Percentiles rank a stretch among this genome's conserved stretches.
These are phyloP conservation scores for Sebastes umbrosus DNA, from an alignment of 2,797 vertebrate species.

Conservation along the genomic window DNA sequence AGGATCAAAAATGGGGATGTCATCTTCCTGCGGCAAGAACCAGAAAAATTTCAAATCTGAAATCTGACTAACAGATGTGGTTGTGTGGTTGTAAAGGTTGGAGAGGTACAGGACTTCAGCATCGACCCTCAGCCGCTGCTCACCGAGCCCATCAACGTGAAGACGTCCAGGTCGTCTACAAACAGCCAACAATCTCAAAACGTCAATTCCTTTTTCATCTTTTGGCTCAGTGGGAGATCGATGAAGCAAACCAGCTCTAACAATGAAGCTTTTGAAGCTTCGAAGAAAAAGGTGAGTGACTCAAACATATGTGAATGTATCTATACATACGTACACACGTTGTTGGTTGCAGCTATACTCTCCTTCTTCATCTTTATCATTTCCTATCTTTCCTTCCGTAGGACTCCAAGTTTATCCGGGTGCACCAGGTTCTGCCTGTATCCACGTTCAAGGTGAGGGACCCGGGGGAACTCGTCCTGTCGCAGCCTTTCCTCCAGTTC, in stretches of 20 bases:
- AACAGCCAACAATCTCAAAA: rapidly evolving
- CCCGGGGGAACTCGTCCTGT: constrained; percentile 82
- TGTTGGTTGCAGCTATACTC: not conserved
- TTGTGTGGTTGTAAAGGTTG: constrained; percentile 77
- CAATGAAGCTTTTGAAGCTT: constrained; percentile 82
- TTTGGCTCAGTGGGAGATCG: constrained; percentile 30
- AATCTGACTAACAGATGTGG: not conserved
- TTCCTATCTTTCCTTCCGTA: constrained; percentile 36
- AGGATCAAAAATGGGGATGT: too few species aligned
- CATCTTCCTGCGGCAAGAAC: too few species aligned
- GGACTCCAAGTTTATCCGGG: constrained; percentile 90
- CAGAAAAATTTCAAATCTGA: too few species aligned
- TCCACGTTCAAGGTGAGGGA: constrained; percentile 87
- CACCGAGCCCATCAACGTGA: constrained; percentile 26
- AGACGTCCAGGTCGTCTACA: rapidly evolving
- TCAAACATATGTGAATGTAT: not conserved
- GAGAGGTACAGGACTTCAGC: constrained; percentile 80
- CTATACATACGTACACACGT: too few species aligned
- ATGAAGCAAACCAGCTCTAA: constrained; percentile 1
- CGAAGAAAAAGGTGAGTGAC: constrained; percentile 84
- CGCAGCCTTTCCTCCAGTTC: constrained; percentile 86
- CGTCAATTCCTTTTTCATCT: constrained; percentile 4
- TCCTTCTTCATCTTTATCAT: not conserved
- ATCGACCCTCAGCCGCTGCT: constrained; percentile 26
- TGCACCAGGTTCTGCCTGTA: constrained; percentile 89